Base-by-base conservation (phyloP, 2,888 invertebrate genomes). In the Invenusta paracnida region DNA sequence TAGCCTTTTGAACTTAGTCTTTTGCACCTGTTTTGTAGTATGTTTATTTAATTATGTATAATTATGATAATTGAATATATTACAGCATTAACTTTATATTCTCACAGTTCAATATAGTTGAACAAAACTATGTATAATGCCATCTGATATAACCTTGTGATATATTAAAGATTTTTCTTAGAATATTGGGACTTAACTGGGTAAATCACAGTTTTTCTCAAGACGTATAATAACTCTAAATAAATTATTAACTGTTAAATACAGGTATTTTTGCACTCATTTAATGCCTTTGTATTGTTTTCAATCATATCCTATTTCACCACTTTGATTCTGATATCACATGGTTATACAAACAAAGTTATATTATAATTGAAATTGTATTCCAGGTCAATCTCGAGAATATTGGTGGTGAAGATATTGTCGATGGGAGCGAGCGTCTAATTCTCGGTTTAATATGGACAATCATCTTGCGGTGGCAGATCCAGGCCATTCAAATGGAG, bases 381-480 rank as follows among this genome's bases (percentile, higher is more conserved):
- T 5, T 17, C 0, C 27, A 66, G 29, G 48, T 85, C 1, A 30
- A 48, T 31, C n/a, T 86, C 67, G 86, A 85, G 73, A 86, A 85
- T 31, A 86, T 87, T 29, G 85, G 87, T 1, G 81, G 82, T 17
- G 86, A 87, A 29, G 87, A 87, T 30, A 87, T 87, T 79, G 86
- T 87, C 0, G 87, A 87, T 81, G 87, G 87, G 0, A 87, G 87
- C 67, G 82, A 84, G 17, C 29, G 86, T 29, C 29, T 87, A 25
- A 87, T 81, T 29, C 81, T 87, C 13, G 87, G 87, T 28, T 82
- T 87, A 0, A 87, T 87, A 28, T 87, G 87, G 87, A 87, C 86
- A 13, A 85, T 87, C 2, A 87, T 87, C 27, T 82, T 87, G 0
- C 85, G 87, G 13, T 87, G 81, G 29, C 87, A 87, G 30, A 87